A percentile compares a stretch with the other conserved stretches of the same genome.
Conservation (phyloP, 2,888 invertebrate species). For the Zaprionus bogoriensis region DNA sequence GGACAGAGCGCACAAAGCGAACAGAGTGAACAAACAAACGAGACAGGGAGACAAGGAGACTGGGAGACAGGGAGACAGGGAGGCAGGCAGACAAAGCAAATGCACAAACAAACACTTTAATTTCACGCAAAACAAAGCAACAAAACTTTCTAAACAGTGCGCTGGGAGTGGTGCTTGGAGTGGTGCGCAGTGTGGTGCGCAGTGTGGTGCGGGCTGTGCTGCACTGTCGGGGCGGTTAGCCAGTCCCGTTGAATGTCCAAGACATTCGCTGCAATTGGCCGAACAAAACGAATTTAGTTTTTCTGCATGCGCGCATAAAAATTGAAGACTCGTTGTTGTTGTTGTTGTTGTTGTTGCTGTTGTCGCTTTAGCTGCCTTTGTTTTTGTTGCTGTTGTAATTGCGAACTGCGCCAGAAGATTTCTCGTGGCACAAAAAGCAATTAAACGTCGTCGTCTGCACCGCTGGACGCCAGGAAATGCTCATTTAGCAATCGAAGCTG, state of each 20-base stretch:
- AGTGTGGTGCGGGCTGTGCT: conserved; percentile 5
- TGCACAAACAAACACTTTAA: conserved; percentile 62
- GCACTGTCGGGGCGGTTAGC: neutral
- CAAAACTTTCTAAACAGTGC: conserved; percentile 60
- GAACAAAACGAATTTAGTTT: conserved; percentile 1
- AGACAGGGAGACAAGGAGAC: conserved; percentile 12
- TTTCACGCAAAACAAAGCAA: conserved; percentile 58
- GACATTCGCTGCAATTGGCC: conserved; percentile 36
- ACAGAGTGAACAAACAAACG: conserved; percentile 9
- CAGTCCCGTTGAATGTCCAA: conserved; percentile 25
- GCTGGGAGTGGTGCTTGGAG: conserved; percentile 18
- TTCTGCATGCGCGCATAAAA: conserved; percentile 52
- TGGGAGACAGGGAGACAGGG: neutral
- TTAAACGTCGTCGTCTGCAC: conserved; percentile 81
- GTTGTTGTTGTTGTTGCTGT: conserved; percentile 4
- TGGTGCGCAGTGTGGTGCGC: neutral
- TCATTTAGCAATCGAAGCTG: conserved; percentile 78
- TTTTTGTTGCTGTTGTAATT: conserved; percentile 47
- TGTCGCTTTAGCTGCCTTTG: too few relatives aligned
- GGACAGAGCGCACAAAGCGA: conserved; percentile 12
- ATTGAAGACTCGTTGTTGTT: conserved; percentile 38
- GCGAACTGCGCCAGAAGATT: conserved; percentile 57
- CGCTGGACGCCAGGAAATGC: conserved; percentile 83
- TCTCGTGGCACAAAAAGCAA: conserved; percentile 79
- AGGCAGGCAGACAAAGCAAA: conserved; percentile 27